Base-by-base conservation (phyloP, 1,140 invertebrate species). In the Listronotus bonariensis region DNA sequence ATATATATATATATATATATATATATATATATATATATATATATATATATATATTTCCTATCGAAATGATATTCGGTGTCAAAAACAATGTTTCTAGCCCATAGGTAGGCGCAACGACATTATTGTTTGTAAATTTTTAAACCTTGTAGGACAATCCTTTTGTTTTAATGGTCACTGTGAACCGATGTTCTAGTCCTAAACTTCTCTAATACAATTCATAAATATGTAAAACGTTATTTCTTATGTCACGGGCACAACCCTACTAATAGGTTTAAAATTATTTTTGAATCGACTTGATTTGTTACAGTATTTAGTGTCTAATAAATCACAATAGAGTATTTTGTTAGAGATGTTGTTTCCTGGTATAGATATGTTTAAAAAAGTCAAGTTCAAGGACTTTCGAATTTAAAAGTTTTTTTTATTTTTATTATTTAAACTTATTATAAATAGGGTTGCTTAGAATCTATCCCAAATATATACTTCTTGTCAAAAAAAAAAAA, bases 111-210 rank as follows among this genome's bases (percentile, higher is more conserved):
- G 45, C 45, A 20, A 45, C 15, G 45, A 48, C 45, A 48, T 48
- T 48, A 48, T 48, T 48, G 45, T 48, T 48, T 48, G 45, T 48
- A 48, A 48, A 48, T 48, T 48, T 48, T 48, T 48, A 48, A 48
- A 26, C 15, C 45, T 43, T 43, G 41, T 43, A 36, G 34, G 34
- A 36, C 34, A 36, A 36, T 10, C 10, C 41, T 26, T 48, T 48
- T 48, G 15, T 18, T 20, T 48, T 48, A 20, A 48, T 10, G 8
- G 43, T 36, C 45, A 20, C 45, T 17, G 45, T 48, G 45, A 48
- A 48, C 18, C 45, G 45, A 20, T 48, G 15, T 48, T 9, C 45
- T 48, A 45, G 20, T 26, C 20, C 20, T 26, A 26, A 48, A 48
- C 45, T 11, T 18, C 45, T 48, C n/a, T 48, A 48, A 48, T 18